A percentile compares a stretch with the other conserved stretches of the same genome.
These are phyloP conservation scores for Caerostris extrusa DNA, from an alignment of 1,140 invertebrate species.

Conservation along the genomic window DNA sequence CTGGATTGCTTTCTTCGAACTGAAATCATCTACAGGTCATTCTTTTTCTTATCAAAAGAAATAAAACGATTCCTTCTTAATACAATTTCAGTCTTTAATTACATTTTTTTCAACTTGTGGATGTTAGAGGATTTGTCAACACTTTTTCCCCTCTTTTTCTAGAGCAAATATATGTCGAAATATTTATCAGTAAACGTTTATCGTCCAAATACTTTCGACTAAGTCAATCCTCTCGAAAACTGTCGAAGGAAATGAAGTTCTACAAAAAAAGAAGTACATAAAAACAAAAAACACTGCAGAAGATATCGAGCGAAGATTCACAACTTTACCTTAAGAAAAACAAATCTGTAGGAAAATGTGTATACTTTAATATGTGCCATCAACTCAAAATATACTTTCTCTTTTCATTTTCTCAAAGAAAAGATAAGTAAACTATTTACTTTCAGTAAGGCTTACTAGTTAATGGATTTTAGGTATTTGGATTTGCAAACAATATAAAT, in stretches of 20 bases:
- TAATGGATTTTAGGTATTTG: background rate
- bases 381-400: background rate
- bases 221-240: constrained; percentile 12
- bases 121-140: background rate
- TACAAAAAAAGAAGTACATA: background rate
- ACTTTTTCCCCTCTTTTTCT: background rate
- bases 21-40: background rate
- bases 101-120: background rate
- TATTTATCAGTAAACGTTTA: constrained; percentile 2
- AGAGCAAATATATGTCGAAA: background rate
- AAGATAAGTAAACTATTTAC: background rate
- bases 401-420: background rate
- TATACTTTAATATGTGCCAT: background rate
- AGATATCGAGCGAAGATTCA: background rate
- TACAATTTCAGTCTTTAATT: background rate
- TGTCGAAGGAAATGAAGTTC: constrained; percentile 24
- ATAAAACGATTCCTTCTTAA: background rate
- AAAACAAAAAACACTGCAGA: background rate
- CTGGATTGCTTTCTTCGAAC: too few species aligned
- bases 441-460: background rate
- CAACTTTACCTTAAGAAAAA: background rate
- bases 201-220: background rate
- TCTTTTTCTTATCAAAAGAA: background rate
- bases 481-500: background rate
- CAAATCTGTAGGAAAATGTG: background rate